phyloP scores from a whole-genome alignment of 2,113 vertebrate genomes.

The Amphiprion percula region DNA sequence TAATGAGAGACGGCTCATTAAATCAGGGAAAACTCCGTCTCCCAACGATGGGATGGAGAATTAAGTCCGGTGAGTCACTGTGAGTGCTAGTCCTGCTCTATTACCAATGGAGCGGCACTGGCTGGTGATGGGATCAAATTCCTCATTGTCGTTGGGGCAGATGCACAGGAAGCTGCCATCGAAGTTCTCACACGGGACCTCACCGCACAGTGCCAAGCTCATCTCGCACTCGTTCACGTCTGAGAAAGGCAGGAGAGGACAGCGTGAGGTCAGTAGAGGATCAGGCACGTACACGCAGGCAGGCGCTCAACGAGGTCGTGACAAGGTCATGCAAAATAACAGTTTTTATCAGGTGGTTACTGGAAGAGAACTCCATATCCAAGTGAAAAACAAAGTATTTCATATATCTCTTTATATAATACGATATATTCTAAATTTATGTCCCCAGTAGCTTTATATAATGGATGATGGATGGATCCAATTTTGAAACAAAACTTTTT shows the following conservation, averaged over 20 bases:
- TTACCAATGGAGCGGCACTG: constrained; percentile 83
- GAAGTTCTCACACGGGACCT: constrained; percentile 86
- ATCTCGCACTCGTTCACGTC: constrained; percentile 86
- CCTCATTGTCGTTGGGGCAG: constrained; percentile 86
- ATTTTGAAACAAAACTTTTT: too few species aligned
- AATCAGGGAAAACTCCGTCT: constrained; percentile 77
- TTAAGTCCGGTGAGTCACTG: constrained; percentile 70
- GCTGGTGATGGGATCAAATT: constrained; percentile 85
- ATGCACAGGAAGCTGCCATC: constrained; percentile 89
- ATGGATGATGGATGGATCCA: neutral
- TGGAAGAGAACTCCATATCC: neutral
- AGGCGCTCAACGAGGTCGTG: neutral
- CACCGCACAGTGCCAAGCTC: constrained; percentile 82
- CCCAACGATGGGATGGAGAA: constrained; percentile 64
- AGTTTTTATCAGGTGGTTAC: neutral
- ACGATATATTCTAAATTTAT: neutral
- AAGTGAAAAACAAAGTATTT: neutral
- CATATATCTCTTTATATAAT: neutral
- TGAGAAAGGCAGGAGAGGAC: constrained; percentile 64
- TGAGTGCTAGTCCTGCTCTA: constrained; percentile 66
- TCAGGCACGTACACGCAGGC: constrained; percentile 35
- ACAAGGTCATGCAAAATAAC: constrained; percentile 4
- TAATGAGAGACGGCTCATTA: constrained; percentile 80
- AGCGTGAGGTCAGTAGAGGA: constrained; percentile 49
- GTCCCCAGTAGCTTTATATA: neutral